Base-by-base conservation (phyloP, 2,797 vertebrate genomes). In the Emys orbicularis region DNA sequence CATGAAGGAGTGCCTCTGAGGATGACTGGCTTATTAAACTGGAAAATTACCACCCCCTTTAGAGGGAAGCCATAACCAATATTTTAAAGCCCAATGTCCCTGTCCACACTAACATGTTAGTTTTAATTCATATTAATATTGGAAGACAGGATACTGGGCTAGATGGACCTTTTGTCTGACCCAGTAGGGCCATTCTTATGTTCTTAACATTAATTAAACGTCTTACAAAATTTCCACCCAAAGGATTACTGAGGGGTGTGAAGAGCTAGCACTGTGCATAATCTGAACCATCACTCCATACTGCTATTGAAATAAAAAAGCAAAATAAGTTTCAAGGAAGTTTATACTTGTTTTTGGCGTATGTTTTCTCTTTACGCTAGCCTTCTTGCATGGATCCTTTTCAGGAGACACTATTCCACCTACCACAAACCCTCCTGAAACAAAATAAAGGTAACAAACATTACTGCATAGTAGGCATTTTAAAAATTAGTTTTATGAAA, bases 351-450 rank as follows among this genome's bases (percentile, higher is more conserved):
- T 74, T 89, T 95, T 96, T 87, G 12, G 74, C 65, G 74, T 89
- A 74, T 37, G 79, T 91, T 77, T 79, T 47, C 49, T 95, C 85
- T 65, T 97, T 77, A 0, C 92, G 50, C 83, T 93, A 90, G 15
- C 34, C 83, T 68, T 95, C 93, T 47, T 86, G 47, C 4, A 9
- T 47, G 89, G 12, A 54, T 87, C 18, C 84, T 12, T 18, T 93
- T 95, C 81, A 93, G 98, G 98, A 59, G 95, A 96, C 41, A 97
- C 21, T 93, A 98, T 65, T 90, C 97, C 98, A 92, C 77, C 91
- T 90, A 98, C 11, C 56, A 97, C 68, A 91, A 97, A 92, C 21
- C 79, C 93, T 92, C 97, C 98, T 98, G 94, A 97, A 98, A 98
- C 47, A 89, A 95, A 96, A 90, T 49, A 50, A 59, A 96, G 90